Evolutionary conservation across 2,888 invertebrate genomes (phyloP).

Genomic region (Epinotia nisella): DNA sequence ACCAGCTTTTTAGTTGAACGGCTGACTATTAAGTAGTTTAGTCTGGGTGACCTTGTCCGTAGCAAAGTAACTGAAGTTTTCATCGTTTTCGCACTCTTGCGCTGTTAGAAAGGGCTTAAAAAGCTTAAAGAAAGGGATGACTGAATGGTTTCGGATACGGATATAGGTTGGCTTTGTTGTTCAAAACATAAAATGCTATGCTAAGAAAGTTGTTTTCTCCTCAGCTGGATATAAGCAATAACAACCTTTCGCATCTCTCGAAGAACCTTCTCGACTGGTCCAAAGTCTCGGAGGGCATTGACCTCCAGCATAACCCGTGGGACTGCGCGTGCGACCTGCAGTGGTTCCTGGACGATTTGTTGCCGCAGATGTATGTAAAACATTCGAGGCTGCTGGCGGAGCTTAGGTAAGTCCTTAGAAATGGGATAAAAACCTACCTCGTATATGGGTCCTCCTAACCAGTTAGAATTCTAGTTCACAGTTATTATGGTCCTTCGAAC

Average conservation of each 20-base stretch:
- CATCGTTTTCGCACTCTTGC: too few relatives aligned
- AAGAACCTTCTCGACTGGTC: constrained; percentile 71
- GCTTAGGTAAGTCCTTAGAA: constrained; percentile 70
- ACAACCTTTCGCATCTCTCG: constrained; percentile 75
- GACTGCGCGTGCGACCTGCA: constrained; percentile 85
- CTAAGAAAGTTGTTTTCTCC: constrained; percentile 33
- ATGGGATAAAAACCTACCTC: too few relatives aligned
- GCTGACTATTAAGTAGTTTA: too few relatives aligned
- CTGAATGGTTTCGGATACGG: too few relatives aligned
- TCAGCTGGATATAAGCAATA: constrained; percentile 85
- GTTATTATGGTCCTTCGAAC: neutral
- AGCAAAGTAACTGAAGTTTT: neutral
- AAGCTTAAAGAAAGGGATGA: too few relatives aligned
- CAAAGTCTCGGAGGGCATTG: constrained; percentile 68
- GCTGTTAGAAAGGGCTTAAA: too few relatives aligned
- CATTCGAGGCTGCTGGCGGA: constrained; percentile 76
- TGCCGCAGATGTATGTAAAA: constrained; percentile 77
- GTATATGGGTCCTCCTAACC: too few relatives aligned
- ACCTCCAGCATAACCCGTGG: constrained; percentile 87
- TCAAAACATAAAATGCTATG: constrained; percentile 1
- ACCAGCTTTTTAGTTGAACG: neutral
- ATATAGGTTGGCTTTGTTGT: neutral
- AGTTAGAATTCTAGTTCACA: too few relatives aligned
- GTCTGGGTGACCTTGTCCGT: neutral
- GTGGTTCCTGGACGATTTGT: constrained; percentile 83